Conservation (phyloP, 1,140 invertebrate species). For the Drosophila azteca region DNA sequence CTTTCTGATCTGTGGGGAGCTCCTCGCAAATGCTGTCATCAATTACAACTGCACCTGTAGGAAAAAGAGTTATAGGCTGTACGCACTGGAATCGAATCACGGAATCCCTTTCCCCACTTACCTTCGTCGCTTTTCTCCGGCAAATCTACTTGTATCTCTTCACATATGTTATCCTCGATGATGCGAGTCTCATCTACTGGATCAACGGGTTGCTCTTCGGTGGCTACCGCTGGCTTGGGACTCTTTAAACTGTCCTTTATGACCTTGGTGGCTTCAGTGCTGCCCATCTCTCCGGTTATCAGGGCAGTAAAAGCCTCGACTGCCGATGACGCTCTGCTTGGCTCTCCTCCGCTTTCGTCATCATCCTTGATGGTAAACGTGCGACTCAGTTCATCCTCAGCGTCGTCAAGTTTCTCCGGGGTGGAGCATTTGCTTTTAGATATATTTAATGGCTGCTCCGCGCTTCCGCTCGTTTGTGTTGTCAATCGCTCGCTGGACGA, state of each 20-base stretch:
- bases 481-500: background rate
- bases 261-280: background rate
- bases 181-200: background rate
- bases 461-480: background rate
- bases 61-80: background rate
- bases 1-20: background rate
- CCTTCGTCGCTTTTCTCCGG: conserved; percentile 7
- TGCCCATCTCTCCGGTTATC: background rate
- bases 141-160: conserved; percentile 22
- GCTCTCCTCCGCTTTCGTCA: background rate
- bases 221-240: background rate
- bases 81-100: too few relatives aligned
- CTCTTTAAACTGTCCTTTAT: background rate
- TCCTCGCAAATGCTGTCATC: conserved; percentile 29
- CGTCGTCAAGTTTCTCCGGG: conserved; percentile 15
- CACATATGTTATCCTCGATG: conserved; percentile 41
- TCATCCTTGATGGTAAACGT: conserved; percentile 58
- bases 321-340: background rate
- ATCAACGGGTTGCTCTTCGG: background rate
- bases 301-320: background rate
- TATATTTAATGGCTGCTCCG: background rate
- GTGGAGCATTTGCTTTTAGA: conserved; percentile 21
- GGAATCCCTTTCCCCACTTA: background rate
- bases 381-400: conserved; percentile 44
- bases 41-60: background rate